Evolutionary conservation across 1,140 invertebrate genomes (phyloP).

Genomic region (Aplysia californica): DNA sequence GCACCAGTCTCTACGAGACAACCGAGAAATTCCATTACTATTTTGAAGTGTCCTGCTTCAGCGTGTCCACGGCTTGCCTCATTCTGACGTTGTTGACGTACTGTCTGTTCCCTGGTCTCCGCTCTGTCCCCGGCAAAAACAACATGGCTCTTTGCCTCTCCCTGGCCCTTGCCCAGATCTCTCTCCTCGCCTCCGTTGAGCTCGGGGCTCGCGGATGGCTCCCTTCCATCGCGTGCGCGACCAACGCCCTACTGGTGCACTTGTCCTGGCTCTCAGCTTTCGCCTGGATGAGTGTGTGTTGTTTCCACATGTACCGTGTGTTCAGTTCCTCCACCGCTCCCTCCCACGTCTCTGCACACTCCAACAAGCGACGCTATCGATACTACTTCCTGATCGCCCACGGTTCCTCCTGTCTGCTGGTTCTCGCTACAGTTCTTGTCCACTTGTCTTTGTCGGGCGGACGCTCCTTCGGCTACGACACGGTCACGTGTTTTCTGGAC

Average conservation of each 20-base stretch:
- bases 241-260: slow-evolving; percentile 82
- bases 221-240: slow-evolving; percentile 47
- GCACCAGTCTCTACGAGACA: no score
- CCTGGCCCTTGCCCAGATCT: slow-evolving; percentile 64
- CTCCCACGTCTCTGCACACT: not conserved
- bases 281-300: slow-evolving; percentile 96
- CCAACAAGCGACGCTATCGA: not conserved
- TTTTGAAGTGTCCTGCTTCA: slow-evolving; percentile 38
- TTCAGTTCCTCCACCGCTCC: slow-evolving; percentile 36
- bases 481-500: slow-evolving; percentile 2
- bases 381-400: not conserved
- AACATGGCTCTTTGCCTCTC: slow-evolving; percentile 65
- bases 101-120: slow-evolving; percentile 60
- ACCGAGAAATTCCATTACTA: no score
- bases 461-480: not conserved
- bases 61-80: slow-evolving; percentile 64
- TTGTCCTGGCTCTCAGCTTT: slow-evolving; percentile 91
- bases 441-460: not conserved
- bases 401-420: not conserved
- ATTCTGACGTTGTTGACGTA: slow-evolving; percentile 64
- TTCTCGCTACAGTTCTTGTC: not conserved
- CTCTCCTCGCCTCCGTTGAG: slow-evolving; percentile 60
- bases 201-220: not conserved
- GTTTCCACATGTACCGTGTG: slow-evolving; percentile 70
- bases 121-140: slow-evolving; percentile 68